Evolutionary conservation across 1,140 invertebrate genomes (phyloP), one percentile per base, ranked within the genome.

Genomic region (Zaprionus tsacasi): DNA sequence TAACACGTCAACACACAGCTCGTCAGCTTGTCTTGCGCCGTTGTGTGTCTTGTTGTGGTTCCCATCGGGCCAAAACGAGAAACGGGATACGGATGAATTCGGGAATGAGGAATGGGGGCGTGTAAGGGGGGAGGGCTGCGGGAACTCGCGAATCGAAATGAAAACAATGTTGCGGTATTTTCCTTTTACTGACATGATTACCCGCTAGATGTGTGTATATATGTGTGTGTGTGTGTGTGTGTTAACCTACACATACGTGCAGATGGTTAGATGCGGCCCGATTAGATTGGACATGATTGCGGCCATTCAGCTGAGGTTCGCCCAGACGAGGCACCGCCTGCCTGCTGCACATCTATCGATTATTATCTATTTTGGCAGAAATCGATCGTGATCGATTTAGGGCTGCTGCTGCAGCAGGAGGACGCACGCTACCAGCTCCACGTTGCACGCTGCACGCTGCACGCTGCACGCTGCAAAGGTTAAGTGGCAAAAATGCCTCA

Each of bases 1-100:
- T 88, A 88, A 83, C 83, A 89, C 85, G 80, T 88, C 83, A 83
- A 88, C 83, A 77, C 67, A 70, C 67, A 55, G 77, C 55, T 75
- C 77, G 70, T 74, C 63, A 71, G 54, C 27, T 30, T 55, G 63
- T 73, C 38, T 55, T 67, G 43, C 43, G 55, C 21, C 15, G 21
- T 21, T 21, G 27, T 30, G 27, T 30, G 27, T 30, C 27, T 30
- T 6, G 1, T 30, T 30, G 27, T n/a, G 56, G 72, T 87, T 86
- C 79, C 82, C 83, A 82, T 78, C 67, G 35, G 59, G 36, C 82
- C 52, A 71, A 72, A 71, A 67, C 43, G 8, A 69, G 74, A 68
- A 58, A 40, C 17, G 54, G 11, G 52, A 40, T 38, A 25, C 50
- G 48, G 38, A 21, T 21, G 21, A 64, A 54, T 54, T 27, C 12